Conservation (phyloP, 2,113 vertebrate species). For the Pheucticus melanocephalus region DNA sequence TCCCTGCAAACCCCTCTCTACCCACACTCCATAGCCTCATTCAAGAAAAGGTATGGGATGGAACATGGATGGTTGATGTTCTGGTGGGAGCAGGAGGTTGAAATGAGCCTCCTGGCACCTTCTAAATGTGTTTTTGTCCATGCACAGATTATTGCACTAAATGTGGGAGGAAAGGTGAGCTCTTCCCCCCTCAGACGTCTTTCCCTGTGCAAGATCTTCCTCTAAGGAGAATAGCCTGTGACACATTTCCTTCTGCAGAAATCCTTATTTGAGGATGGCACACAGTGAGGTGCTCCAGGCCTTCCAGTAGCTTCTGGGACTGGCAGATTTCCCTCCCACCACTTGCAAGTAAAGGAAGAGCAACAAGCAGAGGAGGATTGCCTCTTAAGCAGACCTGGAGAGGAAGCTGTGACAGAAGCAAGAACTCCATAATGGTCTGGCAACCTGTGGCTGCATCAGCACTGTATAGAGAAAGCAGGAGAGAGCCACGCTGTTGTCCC, state of each 20-base stretch:
- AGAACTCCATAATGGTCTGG: neutral
- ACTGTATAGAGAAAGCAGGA: neutral
- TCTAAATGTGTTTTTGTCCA: neutral
- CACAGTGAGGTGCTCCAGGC: neutral
- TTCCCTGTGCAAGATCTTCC: neutral
- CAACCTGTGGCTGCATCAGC: neutral
- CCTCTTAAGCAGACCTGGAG: neutral
- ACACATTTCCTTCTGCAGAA: neutral
- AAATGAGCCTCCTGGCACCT: neutral
- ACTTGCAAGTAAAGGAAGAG: neutral
- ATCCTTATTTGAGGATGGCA: neutral
- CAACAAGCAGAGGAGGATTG: neutral
- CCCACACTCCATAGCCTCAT: neutral
- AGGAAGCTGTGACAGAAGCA: neutral
- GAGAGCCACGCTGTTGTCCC: rapidly evolving
- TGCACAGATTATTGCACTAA: neutral
- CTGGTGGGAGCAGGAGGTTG: neutral
- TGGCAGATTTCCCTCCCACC: neutral
- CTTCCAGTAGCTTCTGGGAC: neutral
- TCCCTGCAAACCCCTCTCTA: neutral
- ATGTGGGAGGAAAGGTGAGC: neutral
- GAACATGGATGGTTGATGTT: rapidly evolving
- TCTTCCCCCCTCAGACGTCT: neutral
- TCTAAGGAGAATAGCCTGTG: neutral
- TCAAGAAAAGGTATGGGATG: neutral